These are phyloP conservation scores for Pseudomyrmex dendroicus DNA, from an alignment of 1,140 invertebrate genomes.

Conservation along the genomic window DNA sequence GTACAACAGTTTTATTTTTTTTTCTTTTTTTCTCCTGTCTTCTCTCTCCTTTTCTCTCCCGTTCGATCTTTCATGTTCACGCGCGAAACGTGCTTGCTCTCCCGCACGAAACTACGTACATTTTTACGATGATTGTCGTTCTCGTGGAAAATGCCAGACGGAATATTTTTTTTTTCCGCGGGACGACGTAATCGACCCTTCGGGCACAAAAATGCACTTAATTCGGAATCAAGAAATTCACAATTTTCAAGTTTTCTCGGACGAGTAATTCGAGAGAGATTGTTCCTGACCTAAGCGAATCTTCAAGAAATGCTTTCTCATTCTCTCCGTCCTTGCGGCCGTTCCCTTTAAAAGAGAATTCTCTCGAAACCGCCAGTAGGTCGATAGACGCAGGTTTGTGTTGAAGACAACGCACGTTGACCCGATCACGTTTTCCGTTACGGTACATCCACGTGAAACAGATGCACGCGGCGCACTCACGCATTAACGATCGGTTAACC, in stretches of 20 bases:
- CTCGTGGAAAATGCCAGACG: background rate
- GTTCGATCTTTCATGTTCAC: background rate
- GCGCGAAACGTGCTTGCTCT: background rate
- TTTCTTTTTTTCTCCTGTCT: no score
- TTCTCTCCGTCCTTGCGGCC: background rate
- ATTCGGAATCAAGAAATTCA: background rate
- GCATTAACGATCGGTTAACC: slow-evolving; percentile 21
- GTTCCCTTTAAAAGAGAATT: slow-evolving; percentile 61
- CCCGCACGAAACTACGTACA: background rate
- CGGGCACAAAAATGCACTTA: background rate
- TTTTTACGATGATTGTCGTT: slow-evolving; percentile 3
- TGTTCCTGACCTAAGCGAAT: background rate
- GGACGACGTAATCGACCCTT: background rate
- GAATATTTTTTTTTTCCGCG: background rate
- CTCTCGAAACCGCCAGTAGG: slow-evolving; percentile 19
- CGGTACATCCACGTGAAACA: slow-evolving; percentile 41
- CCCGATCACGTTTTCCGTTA: slow-evolving; percentile 62
- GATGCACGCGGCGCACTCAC: slow-evolving; percentile 3
- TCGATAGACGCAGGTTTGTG: slow-evolving; percentile 18
- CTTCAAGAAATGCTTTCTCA: slow-evolving; percentile 54
- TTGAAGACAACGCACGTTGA: slow-evolving; percentile 25
- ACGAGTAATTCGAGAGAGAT: background rate
- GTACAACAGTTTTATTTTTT: background rate
- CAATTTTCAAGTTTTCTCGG: background rate
- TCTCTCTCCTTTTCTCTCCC: background rate